These are phyloP conservation scores for Bombus waltoni DNA, from an alignment of 1,140 invertebrate genomes.

Conservation along the genomic window DNA sequence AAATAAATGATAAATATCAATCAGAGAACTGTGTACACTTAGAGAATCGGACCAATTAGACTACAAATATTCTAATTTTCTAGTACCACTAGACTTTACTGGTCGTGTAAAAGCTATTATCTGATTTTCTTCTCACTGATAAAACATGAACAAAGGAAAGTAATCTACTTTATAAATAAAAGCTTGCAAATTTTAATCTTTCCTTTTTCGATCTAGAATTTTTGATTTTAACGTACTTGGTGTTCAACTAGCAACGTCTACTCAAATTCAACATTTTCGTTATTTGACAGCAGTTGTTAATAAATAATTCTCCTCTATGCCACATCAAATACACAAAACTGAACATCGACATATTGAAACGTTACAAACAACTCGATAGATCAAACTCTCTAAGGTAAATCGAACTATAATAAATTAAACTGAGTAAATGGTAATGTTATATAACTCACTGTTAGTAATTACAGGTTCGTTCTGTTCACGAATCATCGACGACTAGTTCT, in stretches of 20 bases:
- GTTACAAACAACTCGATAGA: neutral
- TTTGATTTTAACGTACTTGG: neutral
- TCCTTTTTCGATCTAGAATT: neutral
- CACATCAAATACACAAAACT: too few relatives aligned
- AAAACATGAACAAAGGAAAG: too few relatives aligned
- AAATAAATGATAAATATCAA: too few relatives aligned
- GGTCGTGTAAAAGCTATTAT: too few relatives aligned
- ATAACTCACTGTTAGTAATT: neutral
- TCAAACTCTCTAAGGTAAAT: neutral
- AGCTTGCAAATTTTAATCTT: neutral
- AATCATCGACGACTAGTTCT: neutral
- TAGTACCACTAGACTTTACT: too few relatives aligned
- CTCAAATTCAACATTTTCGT: neutral
- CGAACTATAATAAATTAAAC: neutral
- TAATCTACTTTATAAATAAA: too few relatives aligned
- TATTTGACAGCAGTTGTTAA: neutral
- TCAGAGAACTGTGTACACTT: too few relatives aligned
- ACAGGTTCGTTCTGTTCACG: neutral
- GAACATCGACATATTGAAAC: too few relatives aligned
- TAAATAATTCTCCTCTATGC: neutral
- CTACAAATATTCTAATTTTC: too few relatives aligned
- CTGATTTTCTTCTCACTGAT: too few relatives aligned
- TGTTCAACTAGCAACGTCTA: neutral
- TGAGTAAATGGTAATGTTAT: neutral
- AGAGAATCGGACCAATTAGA: too few relatives aligned